phyloP scores from a whole-genome alignment of 2,888 invertebrate species.

The Glyphotaelius pellucidus region DNA sequence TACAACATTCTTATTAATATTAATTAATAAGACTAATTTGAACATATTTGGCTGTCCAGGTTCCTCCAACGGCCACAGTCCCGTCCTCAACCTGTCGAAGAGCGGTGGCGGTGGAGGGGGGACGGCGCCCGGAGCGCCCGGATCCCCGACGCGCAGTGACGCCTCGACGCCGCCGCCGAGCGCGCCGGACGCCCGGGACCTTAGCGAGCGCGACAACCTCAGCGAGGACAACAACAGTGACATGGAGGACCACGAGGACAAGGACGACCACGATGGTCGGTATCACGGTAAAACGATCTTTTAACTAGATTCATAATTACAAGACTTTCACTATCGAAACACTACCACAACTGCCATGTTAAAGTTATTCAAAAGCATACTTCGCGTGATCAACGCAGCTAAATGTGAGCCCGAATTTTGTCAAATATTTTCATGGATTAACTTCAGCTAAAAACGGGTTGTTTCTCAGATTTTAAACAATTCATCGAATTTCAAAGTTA shows the following conservation, averaged over 20 bases:
- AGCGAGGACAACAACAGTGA: conserved; percentile 92
- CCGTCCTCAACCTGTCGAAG: conserved; percentile 93
- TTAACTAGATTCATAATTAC: not conserved
- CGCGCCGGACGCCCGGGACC: conserved; percentile 74
- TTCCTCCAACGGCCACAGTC: conserved; percentile 93
- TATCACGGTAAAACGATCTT: conserved; percentile 66
- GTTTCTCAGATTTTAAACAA: no score
- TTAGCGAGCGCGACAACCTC: conserved; percentile 88
- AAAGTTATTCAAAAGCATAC: not conserved
- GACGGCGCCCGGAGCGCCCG: conserved; percentile 74
- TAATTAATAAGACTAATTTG: not conserved
- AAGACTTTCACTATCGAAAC: not conserved
- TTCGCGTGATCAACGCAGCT: not conserved
- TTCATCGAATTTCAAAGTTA: no score
- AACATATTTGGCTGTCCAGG: conserved; percentile 75
- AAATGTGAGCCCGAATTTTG: not conserved
- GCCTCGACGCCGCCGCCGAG: conserved; percentile 78
- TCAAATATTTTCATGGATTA: not conserved
- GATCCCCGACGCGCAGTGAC: conserved; percentile 79
- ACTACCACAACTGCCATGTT: not conserved
- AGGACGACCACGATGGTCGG: conserved; percentile 88
- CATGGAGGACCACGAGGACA: conserved; percentile 90
- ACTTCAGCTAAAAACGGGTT: not conserved
- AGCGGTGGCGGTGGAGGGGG: conserved; percentile 83
- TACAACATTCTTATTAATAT: not conserved